phyloP scores from a whole-genome alignment of 2,888 invertebrate genomes.

The Heliconius aoede region DNA sequence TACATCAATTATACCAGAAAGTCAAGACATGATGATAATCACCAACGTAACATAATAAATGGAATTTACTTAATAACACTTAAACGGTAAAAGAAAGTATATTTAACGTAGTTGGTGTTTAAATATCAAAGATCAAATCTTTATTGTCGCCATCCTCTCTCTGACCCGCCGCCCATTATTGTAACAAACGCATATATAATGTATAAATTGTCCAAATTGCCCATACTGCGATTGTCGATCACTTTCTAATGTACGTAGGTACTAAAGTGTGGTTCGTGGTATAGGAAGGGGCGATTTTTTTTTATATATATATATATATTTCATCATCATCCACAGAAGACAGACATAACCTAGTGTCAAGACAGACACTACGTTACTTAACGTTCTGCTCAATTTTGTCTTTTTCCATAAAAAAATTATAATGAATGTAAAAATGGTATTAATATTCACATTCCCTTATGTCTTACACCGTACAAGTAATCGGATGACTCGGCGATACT shows the following conservation, averaged over 20 bases:
- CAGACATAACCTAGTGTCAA: not conserved
- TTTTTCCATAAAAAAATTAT: not conserved
- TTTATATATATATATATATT: too few relatives aligned
- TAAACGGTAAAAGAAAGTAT: slow-evolving; percentile 22
- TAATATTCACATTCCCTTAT: slow-evolving; percentile 15
- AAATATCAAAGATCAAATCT: slow-evolving; percentile 33
- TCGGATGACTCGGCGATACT: slow-evolving; percentile 25
- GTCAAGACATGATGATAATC: not conserved
- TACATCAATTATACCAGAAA: not conserved
- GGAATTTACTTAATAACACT: slow-evolving; percentile 11
- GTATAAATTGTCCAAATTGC: slow-evolving; percentile 67
- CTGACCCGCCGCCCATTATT: slow-evolving; percentile 38
- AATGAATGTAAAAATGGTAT: not conserved
- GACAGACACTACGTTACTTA: too few relatives aligned
- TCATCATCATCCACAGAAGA: too few relatives aligned
- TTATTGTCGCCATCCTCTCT: slow-evolving; percentile 34
- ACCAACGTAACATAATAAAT: not conserved
- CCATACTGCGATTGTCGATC: slow-evolving; percentile 61
- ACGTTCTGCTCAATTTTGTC: too few relatives aligned
- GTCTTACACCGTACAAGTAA: slow-evolving; percentile 1
- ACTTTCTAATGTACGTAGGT: slow-evolving; percentile 66
- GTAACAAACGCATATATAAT: slow-evolving; percentile 54
- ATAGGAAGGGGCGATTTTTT: slow-evolving; percentile 27
- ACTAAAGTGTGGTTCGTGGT: slow-evolving; percentile 47
- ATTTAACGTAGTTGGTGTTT: not conserved